A percentile compares a stretch with the other conserved stretches of the same genome.
These are phyloP conservation scores for Ennomos erosarius DNA, from an alignment of 2,888 invertebrate species.

Conservation along the genomic window DNA sequence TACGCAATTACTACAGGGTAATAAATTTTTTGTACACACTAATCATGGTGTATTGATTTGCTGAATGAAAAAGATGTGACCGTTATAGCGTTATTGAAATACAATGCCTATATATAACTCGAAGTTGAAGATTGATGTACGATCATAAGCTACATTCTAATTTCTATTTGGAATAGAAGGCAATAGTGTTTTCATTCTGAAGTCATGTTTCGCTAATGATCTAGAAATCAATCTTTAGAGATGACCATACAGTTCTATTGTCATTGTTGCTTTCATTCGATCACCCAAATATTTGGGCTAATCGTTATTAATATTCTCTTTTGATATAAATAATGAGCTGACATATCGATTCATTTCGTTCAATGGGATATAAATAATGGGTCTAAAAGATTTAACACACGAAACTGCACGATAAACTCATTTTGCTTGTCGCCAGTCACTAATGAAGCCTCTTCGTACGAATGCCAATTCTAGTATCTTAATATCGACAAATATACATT, in stretches of 20 bases:
- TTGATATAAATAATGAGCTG: constrained; percentile 23
- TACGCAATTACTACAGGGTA: constrained; percentile 38
- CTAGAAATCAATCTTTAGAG: constrained; percentile 20
- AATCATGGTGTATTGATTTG: constrained; percentile 39
- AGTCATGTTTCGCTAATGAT: constrained; percentile 20
- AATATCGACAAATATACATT: constrained; percentile 22
- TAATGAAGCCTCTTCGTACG: constrained; percentile 16
- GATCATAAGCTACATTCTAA: constrained; percentile 20
- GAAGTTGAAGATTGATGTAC: constrained; percentile 19
- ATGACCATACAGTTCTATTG: constrained; percentile 26
- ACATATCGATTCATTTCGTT: constrained; percentile 23
- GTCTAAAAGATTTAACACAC: constrained; percentile 20
- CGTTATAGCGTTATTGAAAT: constrained; percentile 40
- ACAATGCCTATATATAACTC: constrained; percentile 14
- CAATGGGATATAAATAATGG: constrained; percentile 23
- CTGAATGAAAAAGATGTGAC: constrained; percentile 38
- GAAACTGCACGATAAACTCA: constrained; percentile 15
- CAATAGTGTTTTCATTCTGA: constrained; percentile 15
- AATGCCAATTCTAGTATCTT: constrained; percentile 14
- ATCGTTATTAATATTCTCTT: constrained; percentile 26
- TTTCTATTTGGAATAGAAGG: constrained; percentile 24
- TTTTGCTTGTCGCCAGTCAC: constrained; percentile 20
- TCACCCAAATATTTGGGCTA: constrained; percentile 26
- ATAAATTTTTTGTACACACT: constrained; percentile 39
- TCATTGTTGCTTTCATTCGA: constrained; percentile 20